Evolutionary conservation across 1,140 invertebrate genomes (phyloP).

Genomic region (Cepaea nemoralis): DNA sequence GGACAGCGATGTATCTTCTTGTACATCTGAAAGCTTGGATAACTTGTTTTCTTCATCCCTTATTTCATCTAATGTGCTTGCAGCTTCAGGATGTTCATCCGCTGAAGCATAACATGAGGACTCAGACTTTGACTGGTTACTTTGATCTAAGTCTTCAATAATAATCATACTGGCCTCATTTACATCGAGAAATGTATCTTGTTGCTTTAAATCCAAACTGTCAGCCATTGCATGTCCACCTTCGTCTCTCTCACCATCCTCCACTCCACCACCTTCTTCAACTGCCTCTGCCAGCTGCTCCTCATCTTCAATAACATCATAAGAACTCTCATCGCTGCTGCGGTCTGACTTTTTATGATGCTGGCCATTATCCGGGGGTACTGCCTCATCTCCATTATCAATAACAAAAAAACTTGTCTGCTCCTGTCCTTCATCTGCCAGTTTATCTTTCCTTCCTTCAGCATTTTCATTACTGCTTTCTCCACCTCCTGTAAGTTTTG

Average conservation of each 20-base stretch:
- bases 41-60: background rate
- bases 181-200: background rate
- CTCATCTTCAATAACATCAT: constrained; percentile 39
- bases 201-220: background rate
- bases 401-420: constrained; percentile 33
- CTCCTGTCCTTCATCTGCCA: constrained; percentile 3
- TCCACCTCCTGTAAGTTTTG: background rate
- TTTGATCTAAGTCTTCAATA: constrained; percentile 23
- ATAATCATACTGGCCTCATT: constrained; percentile 34
- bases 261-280: background rate
- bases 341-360: constrained; percentile 31
- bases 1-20: background rate
- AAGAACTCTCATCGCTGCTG: constrained; percentile 40
- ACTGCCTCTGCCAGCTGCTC: background rate
- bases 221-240: background rate
- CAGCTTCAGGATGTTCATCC: background rate
- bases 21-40: background rate
- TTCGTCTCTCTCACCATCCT: constrained; percentile 9
- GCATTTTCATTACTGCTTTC: background rate
- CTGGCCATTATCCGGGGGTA: background rate
- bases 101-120: constrained; percentile 27
- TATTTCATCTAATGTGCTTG: background rate
- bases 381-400: constrained; percentile 9
- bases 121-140: background rate
- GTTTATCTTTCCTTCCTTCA: background rate